Evolutionary conservation across 2,888 invertebrate species (phyloP).

Genomic region (Clusia tigrina): DNA sequence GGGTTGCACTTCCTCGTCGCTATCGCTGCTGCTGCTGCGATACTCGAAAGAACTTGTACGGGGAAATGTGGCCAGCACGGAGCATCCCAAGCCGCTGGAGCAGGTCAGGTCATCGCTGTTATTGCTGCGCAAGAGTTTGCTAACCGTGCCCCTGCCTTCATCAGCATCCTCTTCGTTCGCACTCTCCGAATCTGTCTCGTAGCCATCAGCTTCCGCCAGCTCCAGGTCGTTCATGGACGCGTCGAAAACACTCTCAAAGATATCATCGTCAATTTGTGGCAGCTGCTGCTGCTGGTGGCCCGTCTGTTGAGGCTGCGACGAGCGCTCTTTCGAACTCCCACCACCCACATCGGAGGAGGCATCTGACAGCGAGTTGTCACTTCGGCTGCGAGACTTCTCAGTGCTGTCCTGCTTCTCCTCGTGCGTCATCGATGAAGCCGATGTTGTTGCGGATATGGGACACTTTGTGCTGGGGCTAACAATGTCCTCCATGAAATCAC

Average conservation of each 20-base stretch:
- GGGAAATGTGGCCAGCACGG: conserved; percentile 42
- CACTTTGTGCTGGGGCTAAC: conserved; percentile 38
- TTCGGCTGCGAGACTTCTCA: conserved; percentile 34
- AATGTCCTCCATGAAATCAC: conserved; percentile 50
- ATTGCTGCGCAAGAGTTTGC: conserved; percentile 31
- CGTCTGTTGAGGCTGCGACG: background rate
- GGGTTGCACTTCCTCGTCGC: conserved; percentile 45
- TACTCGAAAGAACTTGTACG: conserved; percentile 52
- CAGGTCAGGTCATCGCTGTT: conserved; percentile 35
- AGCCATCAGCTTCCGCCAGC: conserved; percentile 52
- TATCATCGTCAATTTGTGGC: conserved; percentile 46
- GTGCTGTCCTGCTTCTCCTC: conserved; percentile 40
- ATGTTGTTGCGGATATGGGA: conserved; percentile 20
- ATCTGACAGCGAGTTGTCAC: conserved; percentile 37
- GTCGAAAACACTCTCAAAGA: conserved; percentile 61
- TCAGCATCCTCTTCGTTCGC: conserved; percentile 39
- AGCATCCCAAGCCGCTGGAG: conserved; percentile 35
- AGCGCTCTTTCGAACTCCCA: background rate
- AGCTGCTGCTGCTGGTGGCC: background rate
- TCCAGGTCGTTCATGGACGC: conserved; percentile 63
- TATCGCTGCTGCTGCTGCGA: conserved; percentile 51
- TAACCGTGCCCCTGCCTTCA: conserved; percentile 38
- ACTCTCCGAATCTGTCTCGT: conserved; percentile 60
- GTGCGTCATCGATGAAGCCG: conserved; percentile 37
- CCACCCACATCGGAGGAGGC: conserved; percentile 12